Evolutionary conservation across 2,888 invertebrate genomes (phyloP), one percentile per base, ranked within the genome.

Genomic region (Agrotis exclamationis): DNA sequence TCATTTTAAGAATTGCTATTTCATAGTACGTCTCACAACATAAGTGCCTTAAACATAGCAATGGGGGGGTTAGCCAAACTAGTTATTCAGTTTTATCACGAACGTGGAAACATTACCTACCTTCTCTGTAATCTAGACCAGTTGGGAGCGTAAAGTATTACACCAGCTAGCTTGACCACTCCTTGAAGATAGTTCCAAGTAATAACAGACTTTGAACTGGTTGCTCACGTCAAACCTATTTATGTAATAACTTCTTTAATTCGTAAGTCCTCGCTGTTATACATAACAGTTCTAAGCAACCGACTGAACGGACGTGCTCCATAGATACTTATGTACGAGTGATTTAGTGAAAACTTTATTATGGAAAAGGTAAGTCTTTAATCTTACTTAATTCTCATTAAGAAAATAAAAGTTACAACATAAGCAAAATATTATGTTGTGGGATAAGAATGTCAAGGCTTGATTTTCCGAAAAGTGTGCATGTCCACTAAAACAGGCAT

Each of bases 261-360:
- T 72, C 53, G 75, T 72, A 67, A 66, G 74, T 80, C 83, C 70
- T 83, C 73, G 69, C 56, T 77, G 63, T 47, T 79, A 80, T 63
- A 82, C 88, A 91, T 83, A 87, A 78, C 79, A 74, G 84, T 77
- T 83, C 72, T 69, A 80, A 79, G 67, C 84, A 62, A 68, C 68
- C 71, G 16, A 63, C 71, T 14, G 86, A 74, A 73, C 76, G 83
- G 89, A 91, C 91, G 91, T 87, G 86, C 74, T 78, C 68, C 47
- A 65, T 63, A 74, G 62, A 79, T 63, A 44, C 39, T 1, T 64
- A 76, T 80, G 75, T 48, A 66, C 67, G 65, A 66, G 74, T 76
- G 80, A 70, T 70, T 74, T 14, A 56, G 80, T 80, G 70, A 59
- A 74, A 51, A 51, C 59, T 18, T 59, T 57, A 84, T 66, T 50